A percentile compares a stretch with the other conserved stretches of the same genome.
Conservation (phyloP, 2,888 invertebrate genomes). For the Leptinotarsa juncta region DNA sequence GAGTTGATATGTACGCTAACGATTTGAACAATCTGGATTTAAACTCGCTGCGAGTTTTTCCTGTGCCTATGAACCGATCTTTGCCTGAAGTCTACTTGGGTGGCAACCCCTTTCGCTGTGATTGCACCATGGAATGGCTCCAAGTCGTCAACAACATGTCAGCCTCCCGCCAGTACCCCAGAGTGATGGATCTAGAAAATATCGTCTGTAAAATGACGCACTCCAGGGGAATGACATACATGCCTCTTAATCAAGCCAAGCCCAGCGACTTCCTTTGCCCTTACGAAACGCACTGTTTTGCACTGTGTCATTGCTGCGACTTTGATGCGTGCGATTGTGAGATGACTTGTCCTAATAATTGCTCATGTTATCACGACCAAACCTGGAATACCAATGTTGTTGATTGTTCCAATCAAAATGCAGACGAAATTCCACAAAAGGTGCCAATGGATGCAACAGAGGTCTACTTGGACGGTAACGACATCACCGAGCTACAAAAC, state of each 20-base stretch:
- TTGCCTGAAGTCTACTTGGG: slow-evolving; percentile 91
- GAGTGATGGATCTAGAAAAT: slow-evolving; percentile 89
- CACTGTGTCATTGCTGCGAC: slow-evolving; percentile 95
- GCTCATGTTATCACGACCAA: slow-evolving; percentile 94
- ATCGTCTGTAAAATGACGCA: slow-evolving; percentile 90
- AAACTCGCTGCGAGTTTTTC: slow-evolving; percentile 82
- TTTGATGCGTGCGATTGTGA: slow-evolving; percentile 97
- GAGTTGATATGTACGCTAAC: slow-evolving; percentile 92
- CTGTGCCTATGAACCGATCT: slow-evolving; percentile 75
- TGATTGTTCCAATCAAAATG: slow-evolving; percentile 86
- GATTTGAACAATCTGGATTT: slow-evolving; percentile 85
- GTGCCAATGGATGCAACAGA: slow-evolving; percentile 96
- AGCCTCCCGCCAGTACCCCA: slow-evolving; percentile 83
- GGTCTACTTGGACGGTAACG: slow-evolving; percentile 91
- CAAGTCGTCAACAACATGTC: slow-evolving; percentile 90
- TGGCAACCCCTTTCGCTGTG: slow-evolving; percentile 94
- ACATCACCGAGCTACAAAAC: slow-evolving; percentile 84
- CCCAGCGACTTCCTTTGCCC: slow-evolving; percentile 90
- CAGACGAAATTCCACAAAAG: slow-evolving; percentile 82
- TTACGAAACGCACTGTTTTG: slow-evolving; percentile 93
- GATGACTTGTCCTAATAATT: slow-evolving; percentile 94
- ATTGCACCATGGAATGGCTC: slow-evolving; percentile 96
- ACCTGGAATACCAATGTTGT: slow-evolving; percentile 94
- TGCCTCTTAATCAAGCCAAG: slow-evolving; percentile 80
- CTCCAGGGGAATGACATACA: slow-evolving; percentile 82